These are phyloP conservation scores for Sarcophaga peregrina DNA, from an alignment of 1,140 invertebrate species.

Conservation along the genomic window DNA sequence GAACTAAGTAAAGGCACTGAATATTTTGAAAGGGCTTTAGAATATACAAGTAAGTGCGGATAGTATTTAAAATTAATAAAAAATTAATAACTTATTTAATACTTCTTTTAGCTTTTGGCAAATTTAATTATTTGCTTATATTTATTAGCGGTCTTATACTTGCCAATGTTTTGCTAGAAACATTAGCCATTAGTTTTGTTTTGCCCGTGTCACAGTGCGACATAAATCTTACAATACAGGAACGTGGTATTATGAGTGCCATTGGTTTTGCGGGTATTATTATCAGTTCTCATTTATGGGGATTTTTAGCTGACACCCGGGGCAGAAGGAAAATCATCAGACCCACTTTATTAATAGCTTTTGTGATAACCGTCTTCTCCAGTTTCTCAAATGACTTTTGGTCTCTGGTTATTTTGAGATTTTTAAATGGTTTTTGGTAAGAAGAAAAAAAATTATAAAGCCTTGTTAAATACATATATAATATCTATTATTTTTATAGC, in stretches of 20 bases:
- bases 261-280: conserved; percentile 69
- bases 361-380: conserved; percentile 44
- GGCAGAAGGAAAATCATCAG: conserved; percentile 77
- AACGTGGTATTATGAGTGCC: conserved; percentile 71
- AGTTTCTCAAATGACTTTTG: conserved; percentile 47
- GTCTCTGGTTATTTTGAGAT: conserved; percentile 47
- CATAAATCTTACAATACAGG: conserved; percentile 70
- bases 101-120: conserved; percentile 67
- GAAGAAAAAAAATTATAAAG: not conserved
- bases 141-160: conserved; percentile 69
- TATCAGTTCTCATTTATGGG: conserved; percentile 75
- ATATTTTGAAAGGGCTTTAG: conserved; percentile 44
- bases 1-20: conserved; percentile 34
- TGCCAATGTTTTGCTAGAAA: conserved; percentile 73
- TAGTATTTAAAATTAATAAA: not conserved
- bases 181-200: conserved; percentile 72
- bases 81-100: not conserved
- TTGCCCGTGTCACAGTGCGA: conserved; percentile 77
- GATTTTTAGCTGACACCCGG: conserved; percentile 78
- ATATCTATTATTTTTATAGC: conserved; percentile 35
- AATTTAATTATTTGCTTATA: conserved; percentile 74
- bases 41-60: conserved; percentile 42
- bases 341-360: conserved; percentile 48
- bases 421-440: conserved; percentile 51
- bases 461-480: not conserved